Conservation (phyloP, 35 echinoderm and acorn worm genomes). For the Lytechinus variegatus region DNA sequence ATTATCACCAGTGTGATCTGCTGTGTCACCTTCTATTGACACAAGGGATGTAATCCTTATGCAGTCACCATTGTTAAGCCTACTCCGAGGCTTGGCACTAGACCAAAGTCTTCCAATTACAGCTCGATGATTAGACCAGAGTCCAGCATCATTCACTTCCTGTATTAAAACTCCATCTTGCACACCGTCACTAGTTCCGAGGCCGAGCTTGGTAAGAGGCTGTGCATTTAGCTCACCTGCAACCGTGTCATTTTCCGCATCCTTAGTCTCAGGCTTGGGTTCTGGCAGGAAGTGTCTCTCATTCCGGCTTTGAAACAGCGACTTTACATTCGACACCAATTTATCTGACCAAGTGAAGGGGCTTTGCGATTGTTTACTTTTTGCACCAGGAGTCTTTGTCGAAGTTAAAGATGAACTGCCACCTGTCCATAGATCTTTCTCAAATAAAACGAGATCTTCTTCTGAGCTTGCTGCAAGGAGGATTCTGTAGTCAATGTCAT, state of each 20-base stretch:
- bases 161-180: background rate
- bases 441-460: slow-evolving; percentile 37
- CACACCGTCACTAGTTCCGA: background rate
- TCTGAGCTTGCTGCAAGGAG: slow-evolving; percentile 39
- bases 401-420: background rate
- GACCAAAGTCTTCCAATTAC: background rate
- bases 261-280: background rate
- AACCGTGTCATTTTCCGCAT: background rate
- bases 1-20: background rate
- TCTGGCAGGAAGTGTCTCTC: background rate
- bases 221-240: no score
- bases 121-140: background rate
- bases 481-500: slow-evolving; percentile 33
- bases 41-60: background rate
- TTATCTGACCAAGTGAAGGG: background rate
- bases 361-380: background rate
- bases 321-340: background rate
- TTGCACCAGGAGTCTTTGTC: background rate
- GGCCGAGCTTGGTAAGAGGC: background rate
- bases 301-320: background rate
- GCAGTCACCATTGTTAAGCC: background rate
- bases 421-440: background rate
- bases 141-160: background rate
- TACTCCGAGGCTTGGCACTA: background rate
- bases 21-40: background rate